These are phyloP conservation scores for Aspidoscelis tigris DNA, from an alignment of 2,113 vertebrate species.

Conservation along the genomic window DNA sequence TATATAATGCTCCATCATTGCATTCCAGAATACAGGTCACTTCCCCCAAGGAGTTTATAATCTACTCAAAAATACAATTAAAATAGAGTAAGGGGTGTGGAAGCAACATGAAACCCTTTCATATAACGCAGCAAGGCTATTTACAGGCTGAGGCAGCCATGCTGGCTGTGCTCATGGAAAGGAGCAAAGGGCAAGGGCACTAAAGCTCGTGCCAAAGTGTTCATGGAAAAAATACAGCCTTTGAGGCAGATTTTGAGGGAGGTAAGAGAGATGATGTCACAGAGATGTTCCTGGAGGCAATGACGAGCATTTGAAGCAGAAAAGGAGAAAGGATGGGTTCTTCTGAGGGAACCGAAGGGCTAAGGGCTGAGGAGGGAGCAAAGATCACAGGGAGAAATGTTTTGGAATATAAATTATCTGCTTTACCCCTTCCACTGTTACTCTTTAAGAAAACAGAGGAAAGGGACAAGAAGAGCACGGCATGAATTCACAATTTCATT, in stretches of 20 bases:
- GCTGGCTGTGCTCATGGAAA: too few relatives aligned
- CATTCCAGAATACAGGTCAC: too few relatives aligned
- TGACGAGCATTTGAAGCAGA: background rate
- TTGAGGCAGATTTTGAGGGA: background rate
- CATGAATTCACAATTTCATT: background rate
- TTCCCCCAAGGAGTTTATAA: too few relatives aligned
- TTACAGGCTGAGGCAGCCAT: too few relatives aligned
- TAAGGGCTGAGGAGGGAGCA: background rate
- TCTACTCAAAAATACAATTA: too few relatives aligned
- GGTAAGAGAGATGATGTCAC: background rate
- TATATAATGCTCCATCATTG: too few relatives aligned
- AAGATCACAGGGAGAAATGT: background rate
- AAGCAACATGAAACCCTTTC: too few relatives aligned
- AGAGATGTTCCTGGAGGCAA: background rate
- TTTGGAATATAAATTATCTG: background rate
- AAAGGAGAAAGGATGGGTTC: background rate
- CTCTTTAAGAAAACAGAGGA: background rate
- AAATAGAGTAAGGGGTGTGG: too few relatives aligned
- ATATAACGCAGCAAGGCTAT: too few relatives aligned
- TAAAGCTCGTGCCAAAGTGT: background rate
- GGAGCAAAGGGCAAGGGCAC: background rate
- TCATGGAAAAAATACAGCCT: background rate
- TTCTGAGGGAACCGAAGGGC: background rate
- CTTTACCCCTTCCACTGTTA: background rate
- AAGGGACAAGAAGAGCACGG: too few relatives aligned